A percentile compares a stretch with the other conserved stretches of the same genome.
These are phyloP conservation scores for Varroa destructor DNA, from an alignment of 1,140 invertebrate species.

Conservation along the genomic window DNA sequence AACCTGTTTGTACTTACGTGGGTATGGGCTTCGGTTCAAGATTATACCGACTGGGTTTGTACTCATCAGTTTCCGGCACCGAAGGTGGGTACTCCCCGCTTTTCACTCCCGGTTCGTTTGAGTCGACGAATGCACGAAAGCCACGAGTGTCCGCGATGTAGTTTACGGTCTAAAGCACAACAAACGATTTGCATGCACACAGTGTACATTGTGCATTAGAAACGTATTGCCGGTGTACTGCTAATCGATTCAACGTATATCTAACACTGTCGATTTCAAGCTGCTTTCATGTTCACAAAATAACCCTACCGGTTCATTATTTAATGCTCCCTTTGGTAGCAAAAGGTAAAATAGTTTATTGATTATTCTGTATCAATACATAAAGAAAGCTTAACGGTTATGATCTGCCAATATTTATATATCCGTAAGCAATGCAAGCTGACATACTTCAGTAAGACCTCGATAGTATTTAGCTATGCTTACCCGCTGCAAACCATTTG, in stretches of 20 bases:
- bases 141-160: background rate
- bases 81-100: conserved; percentile 11
- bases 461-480: background rate
- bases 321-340: no score
- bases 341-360: no score
- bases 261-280: no score
- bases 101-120: conserved; percentile 15
- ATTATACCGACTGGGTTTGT: background rate
- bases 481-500: conserved; percentile 1
- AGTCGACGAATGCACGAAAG: conserved; percentile 20
- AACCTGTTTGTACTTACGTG: no score
- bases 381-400: no score
- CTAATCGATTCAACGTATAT: no score
- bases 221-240: no score
- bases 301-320: no score
- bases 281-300: no score
- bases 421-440: no score
- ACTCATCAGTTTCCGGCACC: background rate
- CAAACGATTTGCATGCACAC: background rate
- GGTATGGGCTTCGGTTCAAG: background rate
- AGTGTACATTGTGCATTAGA: background rate
- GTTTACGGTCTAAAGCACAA: background rate
- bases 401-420: no score
- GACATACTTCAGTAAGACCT: background rate
- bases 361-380: no score